These are phyloP conservation scores for Cantharis flavilabris DNA, from an alignment of 2,888 invertebrate species.

Conservation along the genomic window DNA sequence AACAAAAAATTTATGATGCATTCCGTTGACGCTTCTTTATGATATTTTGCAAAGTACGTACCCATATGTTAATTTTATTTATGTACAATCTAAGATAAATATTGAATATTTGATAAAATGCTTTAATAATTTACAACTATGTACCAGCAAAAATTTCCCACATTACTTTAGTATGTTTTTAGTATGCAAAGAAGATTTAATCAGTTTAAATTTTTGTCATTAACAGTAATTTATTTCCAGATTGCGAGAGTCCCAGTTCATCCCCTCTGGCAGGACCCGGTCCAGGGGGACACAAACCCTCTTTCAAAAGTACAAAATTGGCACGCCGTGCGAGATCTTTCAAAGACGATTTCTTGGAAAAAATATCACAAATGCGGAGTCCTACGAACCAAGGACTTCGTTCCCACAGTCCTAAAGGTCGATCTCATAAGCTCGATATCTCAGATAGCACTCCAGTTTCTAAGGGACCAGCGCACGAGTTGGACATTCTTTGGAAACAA, in stretches of 20 bases:
- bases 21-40: background rate
- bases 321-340: conserved; percentile 87
- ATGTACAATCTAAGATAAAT: background rate
- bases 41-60: conserved; percentile 1
- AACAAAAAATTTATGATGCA: background rate
- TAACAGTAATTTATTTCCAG: conserved; percentile 28
- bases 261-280: conserved; percentile 52
- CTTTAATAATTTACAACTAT: background rate
- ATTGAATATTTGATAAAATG: background rate
- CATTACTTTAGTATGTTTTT: background rate
- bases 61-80: conserved; percentile 1
- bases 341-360: conserved; percentile 90
- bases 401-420: conserved; percentile 56
- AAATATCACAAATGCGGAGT: conserved; percentile 87
- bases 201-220: background rate
- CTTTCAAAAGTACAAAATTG: conserved; percentile 81
- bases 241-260: conserved; percentile 46
- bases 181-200: background rate
- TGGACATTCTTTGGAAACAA: conserved; percentile 38
- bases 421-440: conserved; percentile 49
- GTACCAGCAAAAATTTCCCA: background rate
- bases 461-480: conserved; percentile 48
- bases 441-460: conserved; percentile 56
- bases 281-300: conserved; percentile 74
- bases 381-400: conserved; percentile 59